Conservation (phyloP, 1,140 invertebrate species). For the Drosophila navojoa region DNA sequence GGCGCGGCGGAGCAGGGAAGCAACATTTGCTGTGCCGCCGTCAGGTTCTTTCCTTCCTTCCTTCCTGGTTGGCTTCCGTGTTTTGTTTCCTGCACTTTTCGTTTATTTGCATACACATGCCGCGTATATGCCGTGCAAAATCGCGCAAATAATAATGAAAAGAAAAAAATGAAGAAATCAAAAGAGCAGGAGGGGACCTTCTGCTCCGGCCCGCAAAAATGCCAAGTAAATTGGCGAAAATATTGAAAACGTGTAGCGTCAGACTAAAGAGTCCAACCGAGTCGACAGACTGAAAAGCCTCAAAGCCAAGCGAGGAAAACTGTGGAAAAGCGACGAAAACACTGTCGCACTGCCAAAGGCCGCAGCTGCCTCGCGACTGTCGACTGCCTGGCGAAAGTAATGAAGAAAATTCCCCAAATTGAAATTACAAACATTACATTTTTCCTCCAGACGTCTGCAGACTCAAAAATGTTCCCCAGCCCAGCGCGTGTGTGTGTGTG, state of each 20-base stretch:
- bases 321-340: constrained; percentile 14
- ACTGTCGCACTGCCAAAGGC: constrained; percentile 7
- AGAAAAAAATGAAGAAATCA: constrained; percentile 23
- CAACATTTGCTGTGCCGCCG: constrained; percentile 74
- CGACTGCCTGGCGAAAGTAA: constrained; percentile 52
- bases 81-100: constrained; percentile 82
- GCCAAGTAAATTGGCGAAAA: constrained; percentile 76
- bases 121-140: constrained; percentile 63
- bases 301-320: constrained; percentile 30
- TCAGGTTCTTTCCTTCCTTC: constrained; percentile 63
- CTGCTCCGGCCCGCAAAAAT: not conserved
- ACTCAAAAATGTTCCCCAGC: constrained; percentile 28
- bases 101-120: constrained; percentile 81
- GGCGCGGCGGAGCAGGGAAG: not conserved
- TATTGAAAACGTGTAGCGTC: constrained; percentile 62
- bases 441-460: not conserved
- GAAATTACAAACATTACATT: constrained; percentile 71
- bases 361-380: constrained; percentile 5
- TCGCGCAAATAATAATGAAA: constrained; percentile 82
- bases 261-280: constrained; percentile 23
- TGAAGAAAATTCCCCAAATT: constrained; percentile 78
- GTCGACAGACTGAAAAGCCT: constrained; percentile 28
- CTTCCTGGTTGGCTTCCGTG: constrained; percentile 76
- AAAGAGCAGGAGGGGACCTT: not conserved
- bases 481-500: constrained; percentile 5